Conservation (phyloP, 2,888 invertebrate genomes). For the Gastrophysa polygoni region DNA sequence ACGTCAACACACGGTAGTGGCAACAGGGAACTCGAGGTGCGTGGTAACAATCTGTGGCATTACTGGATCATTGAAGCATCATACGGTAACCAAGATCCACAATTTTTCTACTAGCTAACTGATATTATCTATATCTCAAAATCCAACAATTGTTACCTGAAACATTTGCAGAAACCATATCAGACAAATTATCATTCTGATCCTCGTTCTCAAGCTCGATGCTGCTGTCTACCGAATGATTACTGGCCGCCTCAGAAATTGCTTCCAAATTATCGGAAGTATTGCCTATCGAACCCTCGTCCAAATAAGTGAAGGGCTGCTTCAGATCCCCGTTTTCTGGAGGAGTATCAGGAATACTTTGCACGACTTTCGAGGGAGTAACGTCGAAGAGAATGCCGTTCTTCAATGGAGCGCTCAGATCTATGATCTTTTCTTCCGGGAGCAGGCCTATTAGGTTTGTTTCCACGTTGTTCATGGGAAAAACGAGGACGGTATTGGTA, state of each 20-base stretch:
- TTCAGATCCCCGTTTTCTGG: slow-evolving; percentile 39
- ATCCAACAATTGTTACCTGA: slow-evolving; percentile 70
- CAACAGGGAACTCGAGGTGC: too few relatives aligned
- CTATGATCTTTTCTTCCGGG: slow-evolving; percentile 66
- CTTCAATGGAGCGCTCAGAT: slow-evolving; percentile 53
- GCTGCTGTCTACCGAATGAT: slow-evolving; percentile 92
- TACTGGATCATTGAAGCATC: too few relatives aligned
- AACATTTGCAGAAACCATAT: slow-evolving; percentile 96
- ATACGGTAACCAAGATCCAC: too few relatives aligned
- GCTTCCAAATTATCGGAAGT: slow-evolving; percentile 94
- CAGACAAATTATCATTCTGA: slow-evolving; percentile 92
- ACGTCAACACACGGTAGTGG: too few relatives aligned
- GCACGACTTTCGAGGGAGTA: slow-evolving; percentile 23
- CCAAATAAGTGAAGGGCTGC: slow-evolving; percentile 79
- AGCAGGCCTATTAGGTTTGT: slow-evolving; percentile 59
- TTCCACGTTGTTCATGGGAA: slow-evolving; percentile 63
- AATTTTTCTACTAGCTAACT: too few relatives aligned
- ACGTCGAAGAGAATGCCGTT: slow-evolving; percentile 39
- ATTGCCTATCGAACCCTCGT: slow-evolving; percentile 91
- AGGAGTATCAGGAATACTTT: slow-evolving; percentile 27
- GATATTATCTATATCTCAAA: too few relatives aligned
- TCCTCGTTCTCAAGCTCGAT: slow-evolving; percentile 87
- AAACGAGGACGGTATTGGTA: slow-evolving; percentile 65
- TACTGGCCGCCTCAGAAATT: slow-evolving; percentile 94
- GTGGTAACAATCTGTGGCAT: too few relatives aligned